phyloP scores from a whole-genome alignment of 2,888 invertebrate species.

The Brachynemurus nebulosus region DNA sequence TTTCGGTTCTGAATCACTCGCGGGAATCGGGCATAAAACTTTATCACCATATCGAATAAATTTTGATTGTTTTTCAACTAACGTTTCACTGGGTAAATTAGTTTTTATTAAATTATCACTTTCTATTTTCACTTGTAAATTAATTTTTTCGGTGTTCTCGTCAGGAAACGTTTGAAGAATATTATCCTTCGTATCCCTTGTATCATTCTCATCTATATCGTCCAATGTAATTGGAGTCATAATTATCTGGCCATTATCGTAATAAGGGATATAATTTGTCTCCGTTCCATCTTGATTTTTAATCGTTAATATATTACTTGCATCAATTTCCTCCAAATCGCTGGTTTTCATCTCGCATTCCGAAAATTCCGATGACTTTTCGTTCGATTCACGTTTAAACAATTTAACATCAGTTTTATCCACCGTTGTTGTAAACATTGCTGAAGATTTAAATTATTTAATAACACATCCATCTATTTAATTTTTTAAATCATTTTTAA shows the following conservation, averaged over 20 bases:
- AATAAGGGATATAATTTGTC: slow-evolving; percentile 5
- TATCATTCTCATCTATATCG: not conserved
- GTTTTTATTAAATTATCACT: not conserved
- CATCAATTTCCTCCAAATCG: not conserved
- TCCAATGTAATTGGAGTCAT: slow-evolving; percentile 3
- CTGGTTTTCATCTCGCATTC: not conserved
- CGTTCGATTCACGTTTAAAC: no score
- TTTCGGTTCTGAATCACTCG: not conserved
- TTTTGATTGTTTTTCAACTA: slow-evolving; percentile 4
- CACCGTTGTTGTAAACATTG: not conserved
- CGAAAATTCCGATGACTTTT: no score
- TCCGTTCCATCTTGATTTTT: slow-evolving; percentile 3
- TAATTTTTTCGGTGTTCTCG: not conserved
- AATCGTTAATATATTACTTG: slow-evolving; percentile 2
- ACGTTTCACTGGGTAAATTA: not conserved
- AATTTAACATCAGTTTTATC: not conserved
- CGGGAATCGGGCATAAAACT: slow-evolving; percentile 4
- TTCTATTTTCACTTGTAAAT: not conserved
- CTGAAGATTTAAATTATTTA: not conserved
- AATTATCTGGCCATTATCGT: slow-evolving; percentile 6
- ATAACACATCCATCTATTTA: not conserved
- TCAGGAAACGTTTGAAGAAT: not conserved
- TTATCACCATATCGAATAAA: slow-evolving; percentile 2
- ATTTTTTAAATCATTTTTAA: not conserved
- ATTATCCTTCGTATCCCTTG: not conserved